These are phyloP conservation scores for Drosophila percnosoma DNA, from an alignment of 2,888 invertebrate species.

Conservation along the genomic window DNA sequence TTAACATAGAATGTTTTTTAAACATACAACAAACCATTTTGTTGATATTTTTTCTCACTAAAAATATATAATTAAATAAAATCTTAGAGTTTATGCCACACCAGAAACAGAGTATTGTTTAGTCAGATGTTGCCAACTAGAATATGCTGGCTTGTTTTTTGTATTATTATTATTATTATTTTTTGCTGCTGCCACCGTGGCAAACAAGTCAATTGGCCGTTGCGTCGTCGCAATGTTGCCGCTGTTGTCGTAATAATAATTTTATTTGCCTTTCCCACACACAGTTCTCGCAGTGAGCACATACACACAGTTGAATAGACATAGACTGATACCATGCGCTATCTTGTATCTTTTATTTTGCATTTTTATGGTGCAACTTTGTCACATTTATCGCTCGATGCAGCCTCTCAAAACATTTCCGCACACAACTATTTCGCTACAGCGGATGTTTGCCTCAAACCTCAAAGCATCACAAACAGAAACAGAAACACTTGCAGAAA, in stretches of 20 bases:
- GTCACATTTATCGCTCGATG: constrained; percentile 69
- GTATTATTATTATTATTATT: constrained; percentile 1
- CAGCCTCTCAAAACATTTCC: constrained; percentile 35
- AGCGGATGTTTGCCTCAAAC: constrained; percentile 56
- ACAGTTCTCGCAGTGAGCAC: constrained; percentile 10
- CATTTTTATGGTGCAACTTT: constrained; percentile 64
- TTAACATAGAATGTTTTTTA: background rate
- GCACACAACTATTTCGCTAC: constrained; percentile 5
- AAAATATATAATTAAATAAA: background rate
- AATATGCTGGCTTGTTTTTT: background rate
- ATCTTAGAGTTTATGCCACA: background rate
- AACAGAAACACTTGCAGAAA: background rate
- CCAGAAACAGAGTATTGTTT: background rate
- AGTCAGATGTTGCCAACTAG: background rate
- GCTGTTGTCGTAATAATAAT: constrained; percentile 59
- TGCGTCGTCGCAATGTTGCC: constrained; percentile 20
- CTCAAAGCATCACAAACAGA: background rate
- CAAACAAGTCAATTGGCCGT: constrained; percentile 56
- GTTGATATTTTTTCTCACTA: background rate
- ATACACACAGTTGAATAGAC: background rate
- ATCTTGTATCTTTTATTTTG: constrained; percentile 55
- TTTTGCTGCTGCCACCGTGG: constrained; percentile 19
- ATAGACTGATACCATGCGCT: constrained; percentile 11
- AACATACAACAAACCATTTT: background rate
- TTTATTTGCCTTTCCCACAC: constrained; percentile 74